A percentile compares a stretch with the other conserved stretches of the same genome.
Evolutionary conservation across 2,797 vertebrate species (phyloP).

Genomic region (Microchirus variegatus): DNA sequence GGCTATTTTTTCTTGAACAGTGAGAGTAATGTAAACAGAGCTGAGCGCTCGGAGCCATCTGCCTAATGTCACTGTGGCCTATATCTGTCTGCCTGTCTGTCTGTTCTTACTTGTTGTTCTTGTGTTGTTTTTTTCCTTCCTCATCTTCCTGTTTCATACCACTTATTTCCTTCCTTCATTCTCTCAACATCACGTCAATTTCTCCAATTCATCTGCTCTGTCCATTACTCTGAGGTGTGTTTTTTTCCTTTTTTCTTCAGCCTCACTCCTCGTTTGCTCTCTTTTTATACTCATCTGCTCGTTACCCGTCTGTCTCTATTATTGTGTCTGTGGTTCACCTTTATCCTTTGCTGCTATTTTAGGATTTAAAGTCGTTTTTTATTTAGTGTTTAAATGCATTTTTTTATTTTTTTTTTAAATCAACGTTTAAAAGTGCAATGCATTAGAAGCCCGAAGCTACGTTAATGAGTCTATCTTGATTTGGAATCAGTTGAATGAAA

Average conservation of each 20-base stretch:
- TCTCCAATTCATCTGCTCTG: constrained; percentile 50
- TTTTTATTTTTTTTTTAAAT: constrained; percentile 5
- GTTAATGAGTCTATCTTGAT: too few species aligned
- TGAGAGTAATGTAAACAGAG: constrained; percentile 83
- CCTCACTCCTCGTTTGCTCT: constrained; percentile 46
- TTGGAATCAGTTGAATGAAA: too few species aligned
- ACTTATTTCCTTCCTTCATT: constrained; percentile 60
- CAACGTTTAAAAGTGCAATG: not conserved
- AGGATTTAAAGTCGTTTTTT: not conserved
- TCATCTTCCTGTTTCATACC: constrained; percentile 31
- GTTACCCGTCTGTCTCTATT: constrained; percentile 53
- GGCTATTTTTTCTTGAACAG: constrained; percentile 82
- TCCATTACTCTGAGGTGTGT: constrained; percentile 38
- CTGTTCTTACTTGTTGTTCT: constrained; percentile 33
- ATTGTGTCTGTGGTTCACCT: constrained; percentile 32
- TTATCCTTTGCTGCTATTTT: constrained; percentile 9
- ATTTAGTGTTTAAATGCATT: not conserved
- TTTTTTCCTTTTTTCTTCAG: constrained; percentile 34
- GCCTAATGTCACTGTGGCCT: constrained; percentile 80
- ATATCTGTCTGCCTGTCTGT: constrained; percentile 54
- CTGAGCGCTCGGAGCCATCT: constrained; percentile 79
- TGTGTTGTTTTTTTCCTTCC: not conserved
- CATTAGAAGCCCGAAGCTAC: too few species aligned
- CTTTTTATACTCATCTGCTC: constrained; percentile 32
- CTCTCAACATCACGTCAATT: constrained; percentile 57